Conservation (phyloP, 2,888 invertebrate genomes). For the Mongoloraphidia duomilia region DNA sequence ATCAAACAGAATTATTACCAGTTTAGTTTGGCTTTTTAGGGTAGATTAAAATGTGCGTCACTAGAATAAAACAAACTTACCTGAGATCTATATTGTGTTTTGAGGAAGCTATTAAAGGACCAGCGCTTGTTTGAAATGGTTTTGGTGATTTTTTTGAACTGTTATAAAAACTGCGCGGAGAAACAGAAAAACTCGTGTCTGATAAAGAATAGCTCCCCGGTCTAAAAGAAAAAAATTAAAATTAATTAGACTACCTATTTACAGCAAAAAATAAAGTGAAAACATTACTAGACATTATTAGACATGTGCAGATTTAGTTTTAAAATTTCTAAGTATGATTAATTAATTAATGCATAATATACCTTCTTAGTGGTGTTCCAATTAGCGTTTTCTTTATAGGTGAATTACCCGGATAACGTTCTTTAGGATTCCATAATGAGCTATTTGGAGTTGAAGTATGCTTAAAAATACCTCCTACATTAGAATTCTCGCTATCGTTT, state of each 20-base stretch:
- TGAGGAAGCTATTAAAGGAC: slow-evolving; percentile 32
- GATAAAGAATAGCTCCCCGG: slow-evolving; percentile 4
- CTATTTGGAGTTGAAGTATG: slow-evolving; percentile 3
- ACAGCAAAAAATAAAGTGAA: too few relatives aligned
- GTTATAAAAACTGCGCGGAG: not conserved
- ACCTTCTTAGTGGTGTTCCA: not conserved
- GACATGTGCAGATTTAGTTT: too few relatives aligned
- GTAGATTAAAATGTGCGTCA: not conserved
- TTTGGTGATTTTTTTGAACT: slow-evolving; percentile 11
- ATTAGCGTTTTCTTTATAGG: not conserved
- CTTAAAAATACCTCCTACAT: not conserved
- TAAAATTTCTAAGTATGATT: not conserved
- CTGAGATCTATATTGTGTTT: slow-evolving; percentile 33
- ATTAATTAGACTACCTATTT: not conserved
- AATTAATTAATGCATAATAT: not conserved
- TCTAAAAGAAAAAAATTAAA: not conserved
- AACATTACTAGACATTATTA: too few relatives aligned
- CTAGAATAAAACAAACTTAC: slow-evolving; percentile 18
- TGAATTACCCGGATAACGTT: not conserved
- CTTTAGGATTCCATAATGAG: not conserved
- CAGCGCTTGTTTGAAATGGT: slow-evolving; percentile 26
- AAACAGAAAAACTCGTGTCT: not conserved
- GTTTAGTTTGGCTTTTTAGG: not conserved
- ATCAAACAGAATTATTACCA: too few relatives aligned
- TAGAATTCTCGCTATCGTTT: not conserved